Evolutionary conservation across 1,140 invertebrate genomes (phyloP).

Genomic region (Diorhabda elongata): DNA sequence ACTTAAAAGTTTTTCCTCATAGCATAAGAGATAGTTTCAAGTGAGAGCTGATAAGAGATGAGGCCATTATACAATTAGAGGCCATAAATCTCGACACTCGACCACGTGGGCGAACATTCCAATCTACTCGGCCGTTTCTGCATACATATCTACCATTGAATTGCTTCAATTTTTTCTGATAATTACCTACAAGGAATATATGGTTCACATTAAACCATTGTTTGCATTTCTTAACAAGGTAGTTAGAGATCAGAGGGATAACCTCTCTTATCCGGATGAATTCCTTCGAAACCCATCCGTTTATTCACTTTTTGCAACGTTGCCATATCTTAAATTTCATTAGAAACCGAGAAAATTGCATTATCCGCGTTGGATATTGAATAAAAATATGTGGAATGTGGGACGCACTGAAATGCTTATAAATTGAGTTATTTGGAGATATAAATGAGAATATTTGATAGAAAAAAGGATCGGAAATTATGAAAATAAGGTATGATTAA

Average conservation of each 20-base stretch:
- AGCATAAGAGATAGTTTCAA: neutral
- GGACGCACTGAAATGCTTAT: too few species aligned
- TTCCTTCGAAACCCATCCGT: neutral
- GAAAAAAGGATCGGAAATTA: too few species aligned
- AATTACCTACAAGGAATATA: constrained; percentile 2
- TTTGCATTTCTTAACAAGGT: constrained; percentile 2
- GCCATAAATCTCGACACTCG: neutral
- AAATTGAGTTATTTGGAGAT: too few species aligned
- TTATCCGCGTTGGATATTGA: too few species aligned
- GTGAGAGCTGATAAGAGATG: neutral
- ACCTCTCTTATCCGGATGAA: neutral
- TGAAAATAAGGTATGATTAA: too few species aligned
- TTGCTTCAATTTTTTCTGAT: constrained; percentile 3
- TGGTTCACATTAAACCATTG: constrained; percentile 2
- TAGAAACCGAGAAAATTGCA: too few species aligned
- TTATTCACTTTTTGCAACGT: neutral
- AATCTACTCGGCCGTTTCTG: neutral
- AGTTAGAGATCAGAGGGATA: neutral
- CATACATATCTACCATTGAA: neutral
- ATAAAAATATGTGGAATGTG: too few species aligned
- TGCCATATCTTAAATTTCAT: neutral
- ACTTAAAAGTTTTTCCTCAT: neutral
- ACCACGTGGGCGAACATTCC: constrained; percentile 1
- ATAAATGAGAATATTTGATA: too few species aligned
- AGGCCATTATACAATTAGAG: constrained; percentile 2